A percentile compares a stretch with the other conserved stretches of the same genome.
These are phyloP conservation scores for Melanostoma mellinum DNA, from an alignment of 2,888 invertebrate genomes.

Conservation along the genomic window DNA sequence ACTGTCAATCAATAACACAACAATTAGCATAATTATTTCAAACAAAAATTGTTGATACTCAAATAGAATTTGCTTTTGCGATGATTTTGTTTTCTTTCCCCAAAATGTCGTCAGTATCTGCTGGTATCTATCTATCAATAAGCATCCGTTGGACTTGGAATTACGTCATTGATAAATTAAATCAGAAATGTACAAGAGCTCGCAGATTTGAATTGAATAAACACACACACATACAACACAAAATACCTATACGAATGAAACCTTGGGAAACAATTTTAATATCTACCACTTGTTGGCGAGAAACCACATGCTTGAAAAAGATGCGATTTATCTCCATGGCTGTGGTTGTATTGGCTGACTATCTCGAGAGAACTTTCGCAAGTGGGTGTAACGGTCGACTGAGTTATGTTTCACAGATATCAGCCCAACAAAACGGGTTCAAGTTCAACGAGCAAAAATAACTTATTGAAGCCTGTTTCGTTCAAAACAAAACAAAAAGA, in stretches of 20 bases:
- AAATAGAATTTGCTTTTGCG: no score
- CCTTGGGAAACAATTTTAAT: slow-evolving; percentile 7
- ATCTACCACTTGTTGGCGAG: slow-evolving; percentile 28
- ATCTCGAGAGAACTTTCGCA: neutral
- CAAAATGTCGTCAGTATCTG: no score
- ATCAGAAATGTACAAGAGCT: slow-evolving; percentile 6
- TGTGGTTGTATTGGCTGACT: neutral
- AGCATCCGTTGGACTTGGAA: neutral
- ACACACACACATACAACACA: neutral
- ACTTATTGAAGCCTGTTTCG: neutral
- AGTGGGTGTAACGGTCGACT: slow-evolving; percentile 1
- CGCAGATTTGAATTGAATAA: neutral
- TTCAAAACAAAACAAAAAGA: no score
- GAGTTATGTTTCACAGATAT: neutral
- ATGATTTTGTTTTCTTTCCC: no score
- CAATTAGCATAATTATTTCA: no score
- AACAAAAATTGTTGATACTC: no score
- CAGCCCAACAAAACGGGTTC: slow-evolving; percentile 8
- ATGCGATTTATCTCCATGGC: neutral
- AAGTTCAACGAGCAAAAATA: slow-evolving; percentile 15
- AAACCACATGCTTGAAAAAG: slow-evolving; percentile 18
- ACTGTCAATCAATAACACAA: no score
- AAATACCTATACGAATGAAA: slow-evolving; percentile 9
- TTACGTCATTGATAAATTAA: slow-evolving; percentile 58
- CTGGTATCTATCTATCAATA: no score